phyloP scores from a whole-genome alignment of 2,888 invertebrate genomes.

The Zygothrica quintamaculata region DNA sequence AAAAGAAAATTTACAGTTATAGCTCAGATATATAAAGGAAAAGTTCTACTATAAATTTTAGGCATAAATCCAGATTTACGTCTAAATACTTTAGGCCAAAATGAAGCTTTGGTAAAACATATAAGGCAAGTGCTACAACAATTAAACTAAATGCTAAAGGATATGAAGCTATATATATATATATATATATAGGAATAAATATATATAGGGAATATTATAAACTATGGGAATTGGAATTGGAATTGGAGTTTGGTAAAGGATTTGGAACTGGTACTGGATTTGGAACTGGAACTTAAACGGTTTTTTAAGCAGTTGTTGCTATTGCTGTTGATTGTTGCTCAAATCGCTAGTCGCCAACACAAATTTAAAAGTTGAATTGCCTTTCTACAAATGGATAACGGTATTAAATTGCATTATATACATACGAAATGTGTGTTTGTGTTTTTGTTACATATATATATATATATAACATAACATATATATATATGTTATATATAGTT shows the following conservation, averaged over 20 bases:
- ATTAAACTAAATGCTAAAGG: neutral
- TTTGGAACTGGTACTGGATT: conserved; percentile 1
- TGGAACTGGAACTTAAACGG: conserved; percentile 7
- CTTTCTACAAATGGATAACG: conserved; percentile 41
- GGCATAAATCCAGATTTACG: too few species aligned
- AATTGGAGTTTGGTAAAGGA: neutral
- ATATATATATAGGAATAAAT: neutral
- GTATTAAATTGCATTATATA: conserved; percentile 15
- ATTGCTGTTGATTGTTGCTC: conserved; percentile 15
- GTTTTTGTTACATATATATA: too few species aligned
- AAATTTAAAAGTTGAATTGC: conserved; percentile 34
- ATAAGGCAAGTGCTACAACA: too few species aligned
- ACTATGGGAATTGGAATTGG: conserved; percentile 12
- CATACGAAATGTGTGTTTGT: neutral
- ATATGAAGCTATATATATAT: neutral
- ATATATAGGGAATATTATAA: neutral
- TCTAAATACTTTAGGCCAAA: too few species aligned
- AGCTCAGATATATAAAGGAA: too few species aligned
- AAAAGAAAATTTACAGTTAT: too few species aligned
- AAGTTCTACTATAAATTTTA: too few species aligned
- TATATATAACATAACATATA: conserved; percentile 2
- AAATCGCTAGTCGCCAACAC: conserved; percentile 35
- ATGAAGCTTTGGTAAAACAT: too few species aligned
- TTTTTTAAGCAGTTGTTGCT: conserved; percentile 18
- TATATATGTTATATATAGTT: neutral